Base-by-base conservation (phyloP, 2,888 invertebrate species). In the Mesoligia furuncula region DNA sequence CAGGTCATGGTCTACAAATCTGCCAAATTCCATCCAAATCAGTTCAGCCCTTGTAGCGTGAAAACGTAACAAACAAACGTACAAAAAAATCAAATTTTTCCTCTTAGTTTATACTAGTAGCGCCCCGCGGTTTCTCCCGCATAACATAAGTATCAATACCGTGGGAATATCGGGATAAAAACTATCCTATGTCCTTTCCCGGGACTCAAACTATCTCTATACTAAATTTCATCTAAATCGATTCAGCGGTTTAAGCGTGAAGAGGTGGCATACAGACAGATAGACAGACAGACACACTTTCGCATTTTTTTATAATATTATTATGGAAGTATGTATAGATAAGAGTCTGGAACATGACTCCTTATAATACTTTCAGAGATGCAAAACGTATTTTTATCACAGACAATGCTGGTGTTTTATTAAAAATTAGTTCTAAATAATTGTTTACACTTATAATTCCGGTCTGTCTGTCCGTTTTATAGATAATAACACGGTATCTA, bases 401-500 rank as follows among this genome's bases (percentile, higher is more conserved):
- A 51, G 20, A 42, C 73, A 42, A 77, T n/a, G n/a, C n/a, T n/a
- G 65, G 62, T 69, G 69, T 75, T 74, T 81, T 69, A 70, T 77
- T 57, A 77, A 72, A 62, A 78, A 66, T 72, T 66, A 67, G 24
- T 79, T 72, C 65, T 83, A 85, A 84, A 73, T 64, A 76, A 83
- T 65, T 86, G 86, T 85, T 83, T 83, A 79, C 72, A 74, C 17
- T 42, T 45, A 74, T 64, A 74, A 86, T 80, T 77, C 81, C 73
- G 75, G 71, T 84, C 59, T 72, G 72, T 80, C 62, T 17, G 75
- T 81, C 71, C 80, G 71, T 84, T 84, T 87, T 88, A 81, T 89
- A 85, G 84, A 84, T 85, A 88, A 85, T 85, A 79, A 71, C 15
- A 64, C 42, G 59, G 67, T 71, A 73, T 89, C 89, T 85, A 66